A percentile compares a stretch with the other conserved stretches of the same genome.
These are phyloP conservation scores for Tetramorium parvispinum DNA, from an alignment of 1,140 invertebrate genomes.

Conservation along the genomic window DNA sequence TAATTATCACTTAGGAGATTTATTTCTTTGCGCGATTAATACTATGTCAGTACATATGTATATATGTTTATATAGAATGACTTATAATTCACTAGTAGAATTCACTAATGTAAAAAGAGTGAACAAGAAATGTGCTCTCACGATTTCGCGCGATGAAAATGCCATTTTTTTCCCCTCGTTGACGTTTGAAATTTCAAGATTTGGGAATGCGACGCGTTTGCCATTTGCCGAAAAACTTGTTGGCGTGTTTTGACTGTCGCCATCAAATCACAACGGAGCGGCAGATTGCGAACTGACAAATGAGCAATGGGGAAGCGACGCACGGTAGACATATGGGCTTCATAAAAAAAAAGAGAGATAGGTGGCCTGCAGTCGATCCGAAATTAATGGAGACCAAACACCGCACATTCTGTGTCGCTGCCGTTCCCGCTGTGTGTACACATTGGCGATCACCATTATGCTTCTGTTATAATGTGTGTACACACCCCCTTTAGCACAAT, in stretches of 20 bases:
- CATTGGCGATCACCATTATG: slow-evolving; percentile 74
- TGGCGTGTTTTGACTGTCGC: slow-evolving; percentile 77
- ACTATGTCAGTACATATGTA: not conserved
- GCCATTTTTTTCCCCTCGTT: not conserved
- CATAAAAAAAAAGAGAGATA: slow-evolving; percentile 80
- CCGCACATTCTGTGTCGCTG: slow-evolving; percentile 78
- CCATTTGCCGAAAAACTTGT: slow-evolving; percentile 51
- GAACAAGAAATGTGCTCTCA: not conserved
- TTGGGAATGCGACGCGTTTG: not conserved
- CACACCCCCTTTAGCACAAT: slow-evolving; percentile 78
- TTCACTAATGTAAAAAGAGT: not conserved
- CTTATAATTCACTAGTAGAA: not conserved
- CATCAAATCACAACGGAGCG: slow-evolving; percentile 78
- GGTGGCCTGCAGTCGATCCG: slow-evolving; percentile 78
- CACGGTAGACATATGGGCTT: slow-evolving; percentile 81
- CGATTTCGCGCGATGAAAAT: slow-evolving; percentile 10
- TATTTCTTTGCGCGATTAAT: not conserved
- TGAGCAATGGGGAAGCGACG: slow-evolving; percentile 75
- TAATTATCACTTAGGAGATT: not conserved
- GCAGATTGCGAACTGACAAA: slow-evolving; percentile 82
- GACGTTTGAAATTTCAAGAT: slow-evolving; percentile 49
- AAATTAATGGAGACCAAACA: slow-evolving; percentile 85
- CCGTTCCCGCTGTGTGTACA: slow-evolving; percentile 78
- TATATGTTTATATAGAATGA: not conserved
- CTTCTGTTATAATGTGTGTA: slow-evolving; percentile 78